Evolutionary conservation across 2,113 vertebrate genomes (phyloP).

Genomic region (Zosterops hypoxanthus): DNA sequence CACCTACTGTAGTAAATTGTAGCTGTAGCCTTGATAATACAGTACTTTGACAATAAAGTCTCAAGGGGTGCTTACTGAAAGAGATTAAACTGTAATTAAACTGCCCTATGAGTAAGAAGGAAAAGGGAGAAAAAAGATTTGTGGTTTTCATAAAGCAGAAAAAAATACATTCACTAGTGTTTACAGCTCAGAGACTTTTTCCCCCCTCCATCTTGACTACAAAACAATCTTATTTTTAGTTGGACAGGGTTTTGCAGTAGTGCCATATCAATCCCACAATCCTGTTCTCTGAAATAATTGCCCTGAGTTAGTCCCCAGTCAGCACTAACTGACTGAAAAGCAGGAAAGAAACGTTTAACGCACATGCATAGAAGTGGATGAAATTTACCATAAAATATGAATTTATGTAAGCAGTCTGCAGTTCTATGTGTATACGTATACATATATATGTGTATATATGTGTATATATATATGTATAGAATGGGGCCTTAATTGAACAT

Average conservation of each 20-base stretch:
- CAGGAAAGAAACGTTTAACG: slow-evolving; percentile 69
- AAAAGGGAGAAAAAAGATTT: slow-evolving; percentile 56
- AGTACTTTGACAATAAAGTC: slow-evolving; percentile 70
- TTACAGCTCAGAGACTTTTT: slow-evolving; percentile 68
- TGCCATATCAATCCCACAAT: slow-evolving; percentile 74
- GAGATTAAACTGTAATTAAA: slow-evolving; percentile 83
- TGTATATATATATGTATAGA: neutral
- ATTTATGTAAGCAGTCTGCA: slow-evolving; percentile 66
- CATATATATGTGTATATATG: neutral
- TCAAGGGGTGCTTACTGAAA: slow-evolving; percentile 72
- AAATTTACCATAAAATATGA: slow-evolving; percentile 72
- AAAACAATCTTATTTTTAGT: slow-evolving; percentile 80
- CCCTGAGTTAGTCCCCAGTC: slow-evolving; percentile 67
- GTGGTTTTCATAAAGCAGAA: slow-evolving; percentile 79
- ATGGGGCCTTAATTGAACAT: slow-evolving; percentile 66
- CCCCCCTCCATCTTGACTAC: slow-evolving; percentile 41
- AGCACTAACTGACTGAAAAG: slow-evolving; percentile 68
- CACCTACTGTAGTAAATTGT: slow-evolving; percentile 72
- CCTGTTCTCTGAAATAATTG: slow-evolving; percentile 76
- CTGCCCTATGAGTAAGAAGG: slow-evolving; percentile 68
- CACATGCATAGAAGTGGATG: slow-evolving; percentile 33
- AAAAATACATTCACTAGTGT: slow-evolving; percentile 74
- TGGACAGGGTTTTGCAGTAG: slow-evolving; percentile 66
- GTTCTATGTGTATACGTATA: slow-evolving; percentile 3
- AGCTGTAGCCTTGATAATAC: slow-evolving; percentile 71